Conservation (phyloP, 2,797 vertebrate genomes). For the Micrastur ruficollis region DNA sequence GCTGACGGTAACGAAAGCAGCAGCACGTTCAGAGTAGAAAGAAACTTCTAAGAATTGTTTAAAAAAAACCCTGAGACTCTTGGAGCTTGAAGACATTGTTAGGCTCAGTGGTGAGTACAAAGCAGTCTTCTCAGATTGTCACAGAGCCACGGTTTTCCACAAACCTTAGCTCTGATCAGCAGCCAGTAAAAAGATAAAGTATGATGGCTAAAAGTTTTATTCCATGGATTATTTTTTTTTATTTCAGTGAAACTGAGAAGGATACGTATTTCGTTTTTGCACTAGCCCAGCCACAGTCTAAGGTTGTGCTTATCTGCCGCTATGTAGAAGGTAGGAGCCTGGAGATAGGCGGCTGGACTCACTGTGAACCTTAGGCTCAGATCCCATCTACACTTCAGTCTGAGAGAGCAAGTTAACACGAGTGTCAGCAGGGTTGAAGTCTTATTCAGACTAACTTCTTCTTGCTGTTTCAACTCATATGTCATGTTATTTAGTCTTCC, state of each 20-base stretch:
- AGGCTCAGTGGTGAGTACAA: neutral
- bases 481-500: neutral
- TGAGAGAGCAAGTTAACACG: neutral
- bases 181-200: neutral
- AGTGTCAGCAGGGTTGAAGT: neutral
- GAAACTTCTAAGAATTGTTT: neutral
- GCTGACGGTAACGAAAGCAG: neutral
- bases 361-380: neutral
- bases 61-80: neutral
- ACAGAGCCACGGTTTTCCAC: neutral
- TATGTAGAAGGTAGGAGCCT: neutral
- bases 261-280: neutral
- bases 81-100: neutral
- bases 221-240: neutral
- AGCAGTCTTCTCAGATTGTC: neutral
- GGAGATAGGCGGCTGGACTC: neutral
- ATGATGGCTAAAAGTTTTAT: neutral
- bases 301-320: neutral
- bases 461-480: neutral
- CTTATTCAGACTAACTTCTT: neutral
- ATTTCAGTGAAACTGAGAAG: neutral
- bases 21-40: neutral
- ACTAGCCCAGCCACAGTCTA: neutral
- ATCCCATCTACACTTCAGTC: neutral
- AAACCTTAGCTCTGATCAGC: neutral